Conservation (phyloP, 2,113 vertebrate species). For the Dipodomys spectabilis region DNA sequence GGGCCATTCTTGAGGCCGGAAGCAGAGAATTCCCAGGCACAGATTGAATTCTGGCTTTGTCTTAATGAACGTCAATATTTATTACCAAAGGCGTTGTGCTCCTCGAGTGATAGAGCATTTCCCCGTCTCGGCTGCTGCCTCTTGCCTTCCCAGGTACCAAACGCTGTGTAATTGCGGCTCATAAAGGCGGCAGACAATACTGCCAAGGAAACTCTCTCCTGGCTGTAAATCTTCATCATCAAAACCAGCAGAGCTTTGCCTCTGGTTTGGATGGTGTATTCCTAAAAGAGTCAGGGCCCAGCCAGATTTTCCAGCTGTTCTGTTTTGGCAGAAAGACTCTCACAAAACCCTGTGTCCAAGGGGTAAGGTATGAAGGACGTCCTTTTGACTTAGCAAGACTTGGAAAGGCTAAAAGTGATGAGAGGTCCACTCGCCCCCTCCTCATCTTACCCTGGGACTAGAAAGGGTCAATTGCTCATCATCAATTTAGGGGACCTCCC, state of each 20-base stretch:
- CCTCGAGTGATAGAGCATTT: slow-evolving; percentile 64
- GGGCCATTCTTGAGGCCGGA: slow-evolving; percentile 69
- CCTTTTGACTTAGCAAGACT: not conserved
- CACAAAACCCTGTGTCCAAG: not conserved
- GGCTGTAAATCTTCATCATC: slow-evolving; percentile 79
- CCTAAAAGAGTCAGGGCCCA: slow-evolving; percentile 25
- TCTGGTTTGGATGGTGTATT: slow-evolving; percentile 42
- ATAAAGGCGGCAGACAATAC: slow-evolving; percentile 68
- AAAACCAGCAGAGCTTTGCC: slow-evolving; percentile 75
- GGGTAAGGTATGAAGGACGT: not conserved
- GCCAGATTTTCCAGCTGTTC: not conserved
- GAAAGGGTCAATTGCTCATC: not conserved
- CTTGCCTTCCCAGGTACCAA: slow-evolving; percentile 80
- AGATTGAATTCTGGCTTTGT: slow-evolving; percentile 74
- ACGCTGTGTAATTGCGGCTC: slow-evolving; percentile 78
- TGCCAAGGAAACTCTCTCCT: slow-evolving; percentile 81
- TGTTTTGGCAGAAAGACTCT: slow-evolving; percentile 15
- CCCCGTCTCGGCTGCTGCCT: slow-evolving; percentile 43
- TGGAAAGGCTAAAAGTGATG: not conserved
- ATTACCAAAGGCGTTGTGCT: slow-evolving; percentile 60
- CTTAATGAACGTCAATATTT: slow-evolving; percentile 72
- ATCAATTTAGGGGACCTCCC: not conserved
- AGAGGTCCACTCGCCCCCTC: not conserved
- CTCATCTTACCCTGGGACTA: not conserved
- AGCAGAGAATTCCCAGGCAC: slow-evolving; percentile 62